Base-by-base conservation (phyloP, 2,113 vertebrate genomes). In the Pseudopipra pipra region DNA sequence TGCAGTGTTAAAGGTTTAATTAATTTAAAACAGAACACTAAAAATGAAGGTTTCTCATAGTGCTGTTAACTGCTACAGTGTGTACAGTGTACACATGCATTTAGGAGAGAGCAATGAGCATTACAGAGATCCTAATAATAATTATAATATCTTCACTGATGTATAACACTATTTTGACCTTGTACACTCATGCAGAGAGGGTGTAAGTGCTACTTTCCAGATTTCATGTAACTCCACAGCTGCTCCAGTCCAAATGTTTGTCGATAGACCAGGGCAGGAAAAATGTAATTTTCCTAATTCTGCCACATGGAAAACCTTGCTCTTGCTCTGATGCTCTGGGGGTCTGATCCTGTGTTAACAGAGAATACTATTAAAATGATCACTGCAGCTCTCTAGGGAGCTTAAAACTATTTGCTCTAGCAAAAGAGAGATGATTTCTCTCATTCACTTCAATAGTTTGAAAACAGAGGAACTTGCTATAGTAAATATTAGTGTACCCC, bases 61-160 rank as follows among this genome's bases (percentile, higher is more conserved):
- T 71, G 72, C 81, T 85, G 22, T 82, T 89, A 87, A 56, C 44
- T 89, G 52, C 41, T 33, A 41, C 21, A 30, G 8, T 14, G 43
- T 37, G 28, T 23, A 25, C 0, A 0, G 52, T 73, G 33, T 70
- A 54, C 17, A 5, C 5, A 4, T 4, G 4, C 44, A 56, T 79
- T 95, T 87, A 75, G 54, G 59, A 93, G 58, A 82, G 65, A 82
- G 54, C 70, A 21, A 8, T 61, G 30, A 79, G 23, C 30, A 51
- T 92, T 89, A 80, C 31, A 47, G 78, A 67, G 33, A 67, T 68
- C 58, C 58, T 82, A 58, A 55, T 85, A 65, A 74, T 72, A 85
- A 71, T 52, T 21, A 12, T n/a, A 85, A 58, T 18, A 31, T 67
- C 59, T 70, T 75, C 73, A 23, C 39, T 89, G 46, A 35, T 67